Conservation (phyloP, 2,113 vertebrate genomes). For the Todiramphus saurophagus region DNA sequence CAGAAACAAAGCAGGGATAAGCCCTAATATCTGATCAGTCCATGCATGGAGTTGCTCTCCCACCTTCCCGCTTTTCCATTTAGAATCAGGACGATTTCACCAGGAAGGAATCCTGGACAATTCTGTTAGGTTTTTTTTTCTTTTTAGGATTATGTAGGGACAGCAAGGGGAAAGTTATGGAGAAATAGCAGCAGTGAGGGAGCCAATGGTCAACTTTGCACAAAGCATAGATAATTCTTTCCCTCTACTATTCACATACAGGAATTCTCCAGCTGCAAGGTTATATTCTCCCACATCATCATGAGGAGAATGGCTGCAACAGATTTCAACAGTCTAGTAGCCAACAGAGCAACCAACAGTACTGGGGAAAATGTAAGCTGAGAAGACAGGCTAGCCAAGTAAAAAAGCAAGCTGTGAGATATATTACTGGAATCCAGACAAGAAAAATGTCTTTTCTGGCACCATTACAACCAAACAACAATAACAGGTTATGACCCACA, state of each 20-base stretch:
- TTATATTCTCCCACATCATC: constrained; percentile 22
- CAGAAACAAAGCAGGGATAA: not conserved
- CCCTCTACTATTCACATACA: not conserved
- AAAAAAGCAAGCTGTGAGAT: constrained; percentile 18
- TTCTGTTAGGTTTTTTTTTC: fast-evolving
- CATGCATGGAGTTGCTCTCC: not conserved
- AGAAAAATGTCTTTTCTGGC: constrained; percentile 56
- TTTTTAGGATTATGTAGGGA: not conserved
- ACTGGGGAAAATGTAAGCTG: constrained; percentile 19
- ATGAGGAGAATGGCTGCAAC: constrained; percentile 11
- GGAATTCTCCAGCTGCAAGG: constrained; percentile 17
- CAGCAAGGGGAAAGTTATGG: constrained; percentile 16
- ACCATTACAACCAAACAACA: constrained; percentile 33
- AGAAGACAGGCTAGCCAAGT: not conserved
- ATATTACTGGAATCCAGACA: constrained; percentile 43
- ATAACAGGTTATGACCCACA: constrained; percentile 41
- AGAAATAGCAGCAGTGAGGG: not conserved
- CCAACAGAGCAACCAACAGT: fast-evolving
- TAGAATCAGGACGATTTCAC: not conserved
- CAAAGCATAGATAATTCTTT: constrained; percentile 40
- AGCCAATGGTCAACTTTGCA: not conserved
- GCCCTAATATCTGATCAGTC: not conserved
- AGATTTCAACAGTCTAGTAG: constrained; percentile 23
- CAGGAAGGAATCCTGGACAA: constrained; percentile 19
- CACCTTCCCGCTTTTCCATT: not conserved